Conservation (phyloP, 1,140 invertebrate species). For the Nebria ingens region DNA sequence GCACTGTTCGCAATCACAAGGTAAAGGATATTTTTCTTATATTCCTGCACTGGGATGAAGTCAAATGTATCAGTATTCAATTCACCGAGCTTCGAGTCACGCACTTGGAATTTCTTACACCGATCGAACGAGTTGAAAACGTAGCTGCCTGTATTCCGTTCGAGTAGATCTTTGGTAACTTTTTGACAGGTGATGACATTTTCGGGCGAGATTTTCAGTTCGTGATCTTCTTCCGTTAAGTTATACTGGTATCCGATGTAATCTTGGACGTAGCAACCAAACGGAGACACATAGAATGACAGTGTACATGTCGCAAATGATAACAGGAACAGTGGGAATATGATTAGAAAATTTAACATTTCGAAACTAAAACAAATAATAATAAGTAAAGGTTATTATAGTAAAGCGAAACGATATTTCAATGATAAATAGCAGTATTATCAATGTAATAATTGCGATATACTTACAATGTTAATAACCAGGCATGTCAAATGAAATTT, state of each 20-base stretch:
- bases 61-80: not conserved
- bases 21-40: not conserved
- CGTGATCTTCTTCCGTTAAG: not conserved
- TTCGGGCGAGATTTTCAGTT: not conserved
- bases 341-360: too few species aligned
- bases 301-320: not conserved
- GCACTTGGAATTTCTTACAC: not conserved
- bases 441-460: too few species aligned
- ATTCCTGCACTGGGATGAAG: not conserved
- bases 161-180: not conserved
- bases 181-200: not conserved
- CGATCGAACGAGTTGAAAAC: not conserved
- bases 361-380: too few species aligned
- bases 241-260: not conserved
- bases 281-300: not conserved
- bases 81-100: not conserved
- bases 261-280: slow-evolving; percentile 1
- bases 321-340: not conserved
- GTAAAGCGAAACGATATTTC: too few species aligned
- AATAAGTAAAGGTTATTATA: too few species aligned
- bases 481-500: too few species aligned
- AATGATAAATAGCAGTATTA: too few species aligned
- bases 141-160: not conserved
- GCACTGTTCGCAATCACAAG: not conserved
- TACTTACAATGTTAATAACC: too few species aligned